Evolutionary conservation across 2,888 invertebrate species (phyloP), one percentile per base, ranked within the genome.

Genomic region (Idaea aversata): DNA sequence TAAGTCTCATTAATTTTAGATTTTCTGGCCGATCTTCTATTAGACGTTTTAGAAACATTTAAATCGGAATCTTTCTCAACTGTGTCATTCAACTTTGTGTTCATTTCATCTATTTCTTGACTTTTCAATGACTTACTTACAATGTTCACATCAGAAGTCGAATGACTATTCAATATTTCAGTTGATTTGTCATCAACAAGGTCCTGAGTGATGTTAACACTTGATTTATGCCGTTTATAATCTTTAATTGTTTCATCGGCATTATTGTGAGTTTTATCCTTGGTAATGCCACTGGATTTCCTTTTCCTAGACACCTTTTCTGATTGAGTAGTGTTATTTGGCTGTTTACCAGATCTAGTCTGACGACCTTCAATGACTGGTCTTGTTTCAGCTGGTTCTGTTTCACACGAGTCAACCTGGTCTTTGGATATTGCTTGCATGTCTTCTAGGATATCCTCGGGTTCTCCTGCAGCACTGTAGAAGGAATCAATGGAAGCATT

Each of bases 381-480:
- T 61, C 34, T 63, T 61, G 34, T 62, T 35, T 62, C 62, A 38
- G 62, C 36, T 62, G 15, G n/a, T 6, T 61, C 62, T 35, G 60
- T 61, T 5, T 68, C 34, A 34, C 63, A 15, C n/a, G n/a, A 61
- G 38, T 57, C 66, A 57, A 61, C 34, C 16, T 67, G 16, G 2
- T 63, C 62, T 58, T 15, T 34, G 63, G 13, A 38, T 1, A 16
- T 60, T 4, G 57, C 15, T 15, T 35, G 62, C 65, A 64, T 65
- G 16, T 65, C 67, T 58, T 65, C 62, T 34, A 60, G 57, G 57
- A 59, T n/a, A 5, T 68, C 68, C 0, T 62, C n/a, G 13, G 86
- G 87, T 77, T 89, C 91, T 83, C 85, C 87, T 4, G 86, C 85
- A 85, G 90, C 90, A 69, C 89, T 91, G 67, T 90, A 85, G 65